These are phyloP conservation scores for Parazoanthus swiftii DNA, from an alignment of 92 coral and sea anemone species.

Conservation along the genomic window DNA sequence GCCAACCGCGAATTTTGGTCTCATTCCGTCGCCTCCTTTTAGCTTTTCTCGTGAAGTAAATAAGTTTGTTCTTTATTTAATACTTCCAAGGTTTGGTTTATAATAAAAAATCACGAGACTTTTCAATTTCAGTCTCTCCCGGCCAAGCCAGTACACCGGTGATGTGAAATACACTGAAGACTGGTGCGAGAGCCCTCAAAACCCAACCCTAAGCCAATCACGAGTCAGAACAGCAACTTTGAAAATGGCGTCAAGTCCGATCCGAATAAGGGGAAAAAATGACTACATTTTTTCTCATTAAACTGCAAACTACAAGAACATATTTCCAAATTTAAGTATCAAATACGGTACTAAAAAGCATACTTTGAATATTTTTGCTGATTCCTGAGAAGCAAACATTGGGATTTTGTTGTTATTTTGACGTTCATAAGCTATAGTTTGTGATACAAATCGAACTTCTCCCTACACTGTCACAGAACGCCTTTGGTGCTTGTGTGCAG, in stretches of 20 bases:
- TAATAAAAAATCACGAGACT: neutral
- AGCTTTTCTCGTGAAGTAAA: too few species aligned
- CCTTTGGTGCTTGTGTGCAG: neutral
- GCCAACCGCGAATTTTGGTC: neutral
- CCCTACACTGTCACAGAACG: neutral
- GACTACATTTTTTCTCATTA: neutral
- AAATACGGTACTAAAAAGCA: neutral
- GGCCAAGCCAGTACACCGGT: neutral
- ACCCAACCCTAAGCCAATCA: constrained; percentile 19
- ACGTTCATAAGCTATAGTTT: neutral
- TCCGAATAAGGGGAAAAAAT: neutral
- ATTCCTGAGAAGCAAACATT: neutral
- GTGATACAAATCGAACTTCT: constrained; percentile 14
- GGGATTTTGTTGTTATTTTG: neutral
- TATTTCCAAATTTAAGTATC: neutral
- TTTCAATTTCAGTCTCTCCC: neutral
- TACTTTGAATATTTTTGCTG: neutral
- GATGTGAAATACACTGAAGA: neutral
- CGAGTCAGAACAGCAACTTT: constrained; percentile 17
- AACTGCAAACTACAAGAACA: too few species aligned
- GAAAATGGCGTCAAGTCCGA: constrained; percentile 29
- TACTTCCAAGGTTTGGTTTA: too few species aligned
- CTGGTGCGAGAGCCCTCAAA: neutral
- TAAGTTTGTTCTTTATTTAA: too few species aligned
- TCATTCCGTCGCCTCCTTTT: neutral